Conservation (phyloP, 2,888 invertebrate species). For the Eudasyphora cyanicolor region DNA sequence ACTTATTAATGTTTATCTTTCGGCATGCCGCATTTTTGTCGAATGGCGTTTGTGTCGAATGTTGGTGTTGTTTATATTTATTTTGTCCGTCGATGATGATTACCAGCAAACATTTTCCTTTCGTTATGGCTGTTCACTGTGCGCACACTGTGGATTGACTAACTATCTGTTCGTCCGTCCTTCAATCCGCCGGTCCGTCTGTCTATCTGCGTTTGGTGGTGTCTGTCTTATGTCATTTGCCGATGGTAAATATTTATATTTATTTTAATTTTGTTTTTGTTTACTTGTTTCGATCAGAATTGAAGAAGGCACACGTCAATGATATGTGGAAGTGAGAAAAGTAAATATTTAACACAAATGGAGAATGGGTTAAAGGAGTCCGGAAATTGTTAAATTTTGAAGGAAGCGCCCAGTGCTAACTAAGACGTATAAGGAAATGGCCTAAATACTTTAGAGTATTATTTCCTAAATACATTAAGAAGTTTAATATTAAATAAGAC, state of each 20-base stretch:
- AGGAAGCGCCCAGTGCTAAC: neutral
- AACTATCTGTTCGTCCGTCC: neutral
- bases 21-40: slow-evolving; percentile 14
- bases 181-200: neutral
- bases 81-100: neutral
- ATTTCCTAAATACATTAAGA: too few relatives aligned
- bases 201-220: neutral
- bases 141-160: neutral
- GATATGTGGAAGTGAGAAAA: neutral
- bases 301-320: slow-evolving; percentile 3
- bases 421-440: too few relatives aligned
- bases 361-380: neutral
- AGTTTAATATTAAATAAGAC: too few relatives aligned
- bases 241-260: slow-evolving; percentile 22
- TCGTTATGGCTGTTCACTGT: neutral
- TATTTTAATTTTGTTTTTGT: slow-evolving; percentile 9
- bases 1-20: slow-evolving; percentile 3
- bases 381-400: slow-evolving; percentile 19
- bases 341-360: neutral
- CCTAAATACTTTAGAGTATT: too few relatives aligned
- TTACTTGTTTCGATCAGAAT: neutral
- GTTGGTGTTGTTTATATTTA: slow-evolving; percentile 34
- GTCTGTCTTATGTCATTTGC: slow-evolving; percentile 16
- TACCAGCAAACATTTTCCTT: neutral
- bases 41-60: slow-evolving; percentile 54